Percentiles rank a stretch among this genome's conserved stretches.
Conservation (phyloP, 2,888 invertebrate genomes). For the Drosophila austrosaltans region DNA sequence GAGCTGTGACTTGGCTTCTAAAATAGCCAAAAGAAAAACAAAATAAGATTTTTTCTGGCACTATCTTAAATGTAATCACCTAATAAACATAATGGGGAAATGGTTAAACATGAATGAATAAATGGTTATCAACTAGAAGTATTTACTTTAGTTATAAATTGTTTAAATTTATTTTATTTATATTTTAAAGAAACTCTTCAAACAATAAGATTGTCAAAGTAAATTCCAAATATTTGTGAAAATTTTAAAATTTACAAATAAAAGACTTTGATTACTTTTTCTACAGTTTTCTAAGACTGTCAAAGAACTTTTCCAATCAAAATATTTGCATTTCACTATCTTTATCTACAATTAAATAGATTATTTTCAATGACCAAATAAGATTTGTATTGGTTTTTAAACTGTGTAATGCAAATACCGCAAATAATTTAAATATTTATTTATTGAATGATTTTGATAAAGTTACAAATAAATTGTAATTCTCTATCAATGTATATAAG, state of each 20-base stretch:
- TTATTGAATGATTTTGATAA: constrained; percentile 1
- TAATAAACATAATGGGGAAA: neutral
- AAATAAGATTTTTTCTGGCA: neutral
- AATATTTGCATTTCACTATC: no score
- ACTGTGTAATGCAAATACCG: constrained; percentile 13
- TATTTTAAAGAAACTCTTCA: no score
- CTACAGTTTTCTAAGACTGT: no score
- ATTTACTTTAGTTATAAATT: neutral
- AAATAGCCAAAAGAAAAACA: constrained; percentile 29
- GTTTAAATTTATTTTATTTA: neutral
- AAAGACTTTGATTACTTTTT: no score
- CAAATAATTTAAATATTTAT: constrained; percentile 14
- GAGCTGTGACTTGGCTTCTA: constrained; percentile 29
- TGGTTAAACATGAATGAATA: neutral
- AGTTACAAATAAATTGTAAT: neutral
- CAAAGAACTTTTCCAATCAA: no score
- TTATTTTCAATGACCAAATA: neutral
- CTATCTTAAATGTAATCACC: neutral
- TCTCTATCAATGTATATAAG: constrained; percentile 36
- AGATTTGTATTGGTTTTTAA: neutral
- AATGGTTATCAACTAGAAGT: neutral
- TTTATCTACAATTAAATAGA: neutral
- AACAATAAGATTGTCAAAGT: no score
- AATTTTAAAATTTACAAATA: no score
- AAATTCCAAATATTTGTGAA: no score